These are phyloP conservation scores for Cichladusa arquata DNA, from an alignment of 2,113 vertebrate genomes.

Conservation along the genomic window DNA sequence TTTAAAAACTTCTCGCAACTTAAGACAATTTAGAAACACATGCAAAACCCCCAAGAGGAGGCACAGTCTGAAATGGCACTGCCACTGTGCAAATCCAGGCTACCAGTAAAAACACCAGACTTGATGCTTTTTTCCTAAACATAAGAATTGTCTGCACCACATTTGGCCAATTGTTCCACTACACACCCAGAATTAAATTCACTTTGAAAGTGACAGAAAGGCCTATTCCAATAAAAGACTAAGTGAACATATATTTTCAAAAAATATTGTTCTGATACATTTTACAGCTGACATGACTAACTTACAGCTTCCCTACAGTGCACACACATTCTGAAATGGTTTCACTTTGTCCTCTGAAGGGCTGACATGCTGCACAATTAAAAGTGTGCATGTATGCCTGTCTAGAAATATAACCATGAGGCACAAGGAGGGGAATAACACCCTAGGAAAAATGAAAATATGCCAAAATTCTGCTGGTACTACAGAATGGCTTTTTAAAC, in stretches of 20 bases:
- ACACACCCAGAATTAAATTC: not conserved
- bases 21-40: not conserved
- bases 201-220: not conserved
- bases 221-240: not conserved
- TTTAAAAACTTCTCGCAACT: not conserved
- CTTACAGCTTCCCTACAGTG: not conserved
- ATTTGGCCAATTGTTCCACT: not conserved
- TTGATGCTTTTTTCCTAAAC: not conserved
- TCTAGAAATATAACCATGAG: not conserved
- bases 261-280: not conserved
- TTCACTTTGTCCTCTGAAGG: not conserved
- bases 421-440: not conserved
- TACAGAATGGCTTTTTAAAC: not conserved
- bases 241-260: not conserved
- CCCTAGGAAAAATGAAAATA: not conserved
- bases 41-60: not conserved
- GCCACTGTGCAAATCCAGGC: not conserved
- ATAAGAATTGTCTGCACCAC: not conserved
- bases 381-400: not conserved
- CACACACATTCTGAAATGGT: not conserved
- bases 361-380: not conserved
- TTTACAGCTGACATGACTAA: not conserved
- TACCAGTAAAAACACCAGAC: not conserved
- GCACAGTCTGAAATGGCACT: not conserved
- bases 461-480: not conserved